phyloP scores from a whole-genome alignment of 1,140 invertebrate species.

The Macrocentrus cingulum region DNA sequence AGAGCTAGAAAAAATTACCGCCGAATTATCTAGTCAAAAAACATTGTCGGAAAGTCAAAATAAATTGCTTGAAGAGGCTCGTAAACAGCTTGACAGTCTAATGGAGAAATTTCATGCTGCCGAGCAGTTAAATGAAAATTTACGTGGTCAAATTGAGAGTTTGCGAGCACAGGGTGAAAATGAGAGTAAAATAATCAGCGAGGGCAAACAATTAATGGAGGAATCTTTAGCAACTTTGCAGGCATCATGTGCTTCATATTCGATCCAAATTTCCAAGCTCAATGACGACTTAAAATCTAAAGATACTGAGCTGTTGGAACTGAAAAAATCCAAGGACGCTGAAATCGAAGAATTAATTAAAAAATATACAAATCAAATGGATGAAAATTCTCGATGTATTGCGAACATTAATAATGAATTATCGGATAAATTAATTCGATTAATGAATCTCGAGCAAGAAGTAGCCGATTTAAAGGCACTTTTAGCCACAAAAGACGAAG shows the following conservation, averaged over 20 bases:
- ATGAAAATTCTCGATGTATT: conserved; percentile 43
- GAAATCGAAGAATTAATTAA: conserved; percentile 45
- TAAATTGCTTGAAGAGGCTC: conserved; percentile 35
- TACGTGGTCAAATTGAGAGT: conserved; percentile 34
- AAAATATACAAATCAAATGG: conserved; percentile 41
- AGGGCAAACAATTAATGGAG: conserved; percentile 39
- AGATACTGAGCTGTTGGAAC: conserved; percentile 42
- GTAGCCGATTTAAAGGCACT: conserved; percentile 43
- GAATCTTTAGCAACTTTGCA: conserved; percentile 36
- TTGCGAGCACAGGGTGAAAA: conserved; percentile 26
- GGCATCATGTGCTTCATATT: conserved; percentile 29
- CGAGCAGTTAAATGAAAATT: conserved; percentile 39
- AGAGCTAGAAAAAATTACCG: conserved; percentile 57
- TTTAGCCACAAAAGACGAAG: conserved; percentile 47
- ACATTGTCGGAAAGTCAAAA: conserved; percentile 36
- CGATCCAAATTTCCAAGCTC: conserved; percentile 38
- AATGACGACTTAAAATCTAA: conserved; percentile 36
- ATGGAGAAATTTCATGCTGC: conserved; percentile 11
- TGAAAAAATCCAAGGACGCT: conserved; percentile 37
- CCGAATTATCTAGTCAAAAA: conserved; percentile 43
- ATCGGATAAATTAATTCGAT: conserved; percentile 36
- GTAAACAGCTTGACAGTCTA: conserved; percentile 23
- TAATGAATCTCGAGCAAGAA: conserved; percentile 46
- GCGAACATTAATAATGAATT: conserved; percentile 41
- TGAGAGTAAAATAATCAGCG: conserved; percentile 33